Percentiles rank a stretch among this genome's conserved stretches.
phyloP scores from a whole-genome alignment of 1,140 invertebrate species.

The Oryctes rhinoceros region DNA sequence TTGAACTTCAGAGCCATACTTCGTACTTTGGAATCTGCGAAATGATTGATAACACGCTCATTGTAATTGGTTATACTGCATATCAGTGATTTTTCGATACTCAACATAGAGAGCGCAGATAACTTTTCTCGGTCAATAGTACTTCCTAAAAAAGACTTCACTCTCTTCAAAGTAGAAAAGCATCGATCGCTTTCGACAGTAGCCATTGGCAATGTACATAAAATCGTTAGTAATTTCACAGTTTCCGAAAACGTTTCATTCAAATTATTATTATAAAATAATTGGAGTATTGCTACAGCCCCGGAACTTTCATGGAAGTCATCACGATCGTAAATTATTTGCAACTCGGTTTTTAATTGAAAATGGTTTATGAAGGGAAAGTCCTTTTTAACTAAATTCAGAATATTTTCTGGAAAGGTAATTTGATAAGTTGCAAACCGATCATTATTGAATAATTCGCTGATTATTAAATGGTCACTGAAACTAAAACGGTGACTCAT shows the following conservation, averaged over 20 bases:
- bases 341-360: conserved; percentile 42
- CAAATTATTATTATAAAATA: neutral
- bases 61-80: too few species aligned
- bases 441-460: too few species aligned
- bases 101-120: neutral
- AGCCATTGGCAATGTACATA: neutral
- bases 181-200: neutral
- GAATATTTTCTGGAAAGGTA: too few species aligned
- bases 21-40: too few species aligned
- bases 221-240: neutral
- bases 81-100: too few species aligned
- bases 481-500: neutral
- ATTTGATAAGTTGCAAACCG: too few species aligned
- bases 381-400: too few species aligned
- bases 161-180: neutral
- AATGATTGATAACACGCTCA: too few species aligned
- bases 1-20: too few species aligned
- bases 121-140: neutral
- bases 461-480: neutral
- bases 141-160: neutral
- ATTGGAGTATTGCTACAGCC: neutral
- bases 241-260: neutral
- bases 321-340: conserved; percentile 35
- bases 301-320: conserved; percentile 43
- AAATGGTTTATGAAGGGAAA: neutral